These are phyloP conservation scores for Drosophila insularis DNA, from an alignment of 1,140 invertebrate species.

Conservation along the genomic window DNA sequence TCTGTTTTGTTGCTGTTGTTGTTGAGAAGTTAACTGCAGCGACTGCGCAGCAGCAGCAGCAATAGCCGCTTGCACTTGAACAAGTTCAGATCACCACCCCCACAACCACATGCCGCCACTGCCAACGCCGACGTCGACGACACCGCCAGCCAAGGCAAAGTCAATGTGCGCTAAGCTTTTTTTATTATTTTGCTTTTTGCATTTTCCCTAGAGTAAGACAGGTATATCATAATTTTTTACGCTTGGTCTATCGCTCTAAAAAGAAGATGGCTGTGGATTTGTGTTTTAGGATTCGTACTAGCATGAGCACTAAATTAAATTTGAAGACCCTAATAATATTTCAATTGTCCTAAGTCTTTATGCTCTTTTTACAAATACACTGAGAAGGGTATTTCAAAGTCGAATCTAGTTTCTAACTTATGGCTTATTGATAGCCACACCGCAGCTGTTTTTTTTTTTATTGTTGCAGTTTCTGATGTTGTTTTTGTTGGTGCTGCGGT, in stretches of 20 bases:
- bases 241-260: too few relatives aligned
- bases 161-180: conserved; percentile 28
- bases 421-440: background rate
- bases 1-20: background rate
- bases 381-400: background rate
- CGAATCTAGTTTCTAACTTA: background rate
- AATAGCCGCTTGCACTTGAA: conserved; percentile 58
- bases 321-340: too few relatives aligned
- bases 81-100: conserved; percentile 58
- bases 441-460: conserved; percentile 1
- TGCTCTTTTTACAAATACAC: too few relatives aligned
- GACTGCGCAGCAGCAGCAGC: conserved; percentile 30
- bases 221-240: background rate
- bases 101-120: conserved; percentile 16
- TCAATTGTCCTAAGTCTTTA: too few relatives aligned
- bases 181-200: conserved; percentile 16
- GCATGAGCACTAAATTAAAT: too few relatives aligned
- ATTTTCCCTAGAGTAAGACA: background rate
- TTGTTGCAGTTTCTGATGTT: conserved; percentile 9
- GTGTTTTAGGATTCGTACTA: too few relatives aligned
- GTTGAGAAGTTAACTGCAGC: conserved; percentile 17
- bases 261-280: too few relatives aligned
- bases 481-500: conserved; percentile 16
- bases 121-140: background rate
- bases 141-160: conserved; percentile 7